Percentiles rank a stretch among this genome's conserved stretches.
Evolutionary conservation across 1,140 invertebrate genomes (phyloP).

Genomic region (Drosophila sp.): DNA sequence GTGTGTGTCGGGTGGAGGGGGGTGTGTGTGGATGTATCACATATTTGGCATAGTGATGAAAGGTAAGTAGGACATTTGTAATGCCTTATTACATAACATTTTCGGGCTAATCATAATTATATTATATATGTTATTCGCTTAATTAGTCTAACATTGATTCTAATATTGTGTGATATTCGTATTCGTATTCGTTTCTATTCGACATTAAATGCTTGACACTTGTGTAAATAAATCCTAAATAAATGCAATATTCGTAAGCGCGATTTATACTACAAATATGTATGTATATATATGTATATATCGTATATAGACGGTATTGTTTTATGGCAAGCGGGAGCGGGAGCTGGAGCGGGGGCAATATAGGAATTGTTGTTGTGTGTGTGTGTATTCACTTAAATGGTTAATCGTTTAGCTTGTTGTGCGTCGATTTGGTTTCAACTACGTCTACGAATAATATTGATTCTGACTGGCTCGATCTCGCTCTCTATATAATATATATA

Average conservation of each 20-base stretch:
- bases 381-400: conserved; percentile 44
- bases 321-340: conserved; percentile 3
- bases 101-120: conserved; percentile 7
- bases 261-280: conserved; percentile 28
- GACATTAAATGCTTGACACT: conserved; percentile 49
- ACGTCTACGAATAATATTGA: conserved; percentile 26
- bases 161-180: neutral
- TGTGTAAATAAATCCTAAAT: conserved; percentile 40
- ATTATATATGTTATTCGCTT: neutral
- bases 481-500: conserved; percentile 11
- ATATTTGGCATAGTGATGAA: conserved; percentile 37
- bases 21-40: conserved; percentile 39
- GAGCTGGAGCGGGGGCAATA: too few species aligned
- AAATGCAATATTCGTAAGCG: conserved; percentile 51
- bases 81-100: conserved; percentile 36
- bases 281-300: conserved; percentile 6
- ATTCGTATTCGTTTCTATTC: neutral
- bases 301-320: conserved; percentile 43
- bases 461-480: conserved; percentile 16
- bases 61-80: conserved; percentile 39
- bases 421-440: conserved; percentile 8
- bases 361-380: conserved; percentile 24
- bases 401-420: conserved; percentile 18
- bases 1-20: conserved; percentile 20
- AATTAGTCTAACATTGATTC: conserved; percentile 10